These are phyloP conservation scores for Ceratothoa steindachneri DNA, from an alignment of 2,888 invertebrate species.

Conservation along the genomic window DNA sequence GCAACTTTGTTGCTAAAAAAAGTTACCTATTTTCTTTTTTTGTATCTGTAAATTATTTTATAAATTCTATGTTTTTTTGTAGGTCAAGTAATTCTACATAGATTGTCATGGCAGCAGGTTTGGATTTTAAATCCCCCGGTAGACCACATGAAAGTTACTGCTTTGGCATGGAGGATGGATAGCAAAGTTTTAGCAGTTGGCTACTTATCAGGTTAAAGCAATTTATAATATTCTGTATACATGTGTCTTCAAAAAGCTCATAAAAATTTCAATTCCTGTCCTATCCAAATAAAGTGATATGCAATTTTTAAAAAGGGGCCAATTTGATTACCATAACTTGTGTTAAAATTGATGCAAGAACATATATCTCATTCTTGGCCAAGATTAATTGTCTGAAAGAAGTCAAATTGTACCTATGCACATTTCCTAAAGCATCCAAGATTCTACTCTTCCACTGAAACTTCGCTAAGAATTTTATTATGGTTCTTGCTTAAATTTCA, in stretches of 20 bases:
- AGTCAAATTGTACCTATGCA: neutral
- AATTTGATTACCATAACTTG: too few species aligned
- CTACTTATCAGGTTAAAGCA: constrained; percentile 52
- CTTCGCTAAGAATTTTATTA: too few species aligned
- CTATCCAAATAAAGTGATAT: too few species aligned
- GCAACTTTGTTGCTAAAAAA: too few species aligned
- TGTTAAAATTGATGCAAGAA: too few species aligned
- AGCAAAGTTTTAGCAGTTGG: constrained; percentile 75
- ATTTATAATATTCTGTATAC: neutral
- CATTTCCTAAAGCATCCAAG: neutral
- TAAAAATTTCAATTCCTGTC: neutral
- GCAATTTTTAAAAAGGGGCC: too few species aligned
- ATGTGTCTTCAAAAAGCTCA: neutral
- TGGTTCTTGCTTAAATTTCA: too few species aligned
- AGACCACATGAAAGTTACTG: constrained; percentile 69
- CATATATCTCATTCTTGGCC: too few species aligned
- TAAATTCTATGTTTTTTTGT: neutral
- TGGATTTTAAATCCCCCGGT: constrained; percentile 75
- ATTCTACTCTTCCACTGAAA: too few species aligned
- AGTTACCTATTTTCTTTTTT: too few species aligned
- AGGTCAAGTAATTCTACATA: constrained; percentile 42
- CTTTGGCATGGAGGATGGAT: constrained; percentile 89
- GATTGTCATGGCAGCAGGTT: constrained; percentile 86
- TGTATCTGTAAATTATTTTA: too few species aligned
- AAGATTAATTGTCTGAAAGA: too few species aligned